Evolutionary conservation across 2,797 vertebrate genomes (phyloP), one percentile per base, ranked within the genome.

Genomic region (Cygnus olor): DNA sequence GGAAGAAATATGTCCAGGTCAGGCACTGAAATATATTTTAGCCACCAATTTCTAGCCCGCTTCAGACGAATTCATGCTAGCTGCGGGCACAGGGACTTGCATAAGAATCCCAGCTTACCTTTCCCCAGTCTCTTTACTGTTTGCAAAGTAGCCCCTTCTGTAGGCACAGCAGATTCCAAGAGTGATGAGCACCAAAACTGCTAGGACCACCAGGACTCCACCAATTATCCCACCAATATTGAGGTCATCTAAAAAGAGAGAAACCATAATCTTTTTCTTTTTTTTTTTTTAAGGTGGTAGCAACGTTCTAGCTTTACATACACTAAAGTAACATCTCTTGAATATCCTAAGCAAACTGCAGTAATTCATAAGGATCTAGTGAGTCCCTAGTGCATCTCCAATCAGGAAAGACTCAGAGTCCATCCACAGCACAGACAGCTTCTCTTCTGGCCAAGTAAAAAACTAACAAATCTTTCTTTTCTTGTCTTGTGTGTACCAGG

Each of bases 221-320:
- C 99, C 98, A 32, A 99, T 98, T 88, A 99, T 99, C 79, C 99
- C 99, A 7, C 98, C 98, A 11, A 99, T 98, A 95, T 99, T 99
- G 53, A 99, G 97, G 81, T 99, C 99, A 98, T 99, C 99, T 99
- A 97, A 60, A 92, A 88, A 44, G 53, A 94, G 15, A 96, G 45
- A 84, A 65, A 47, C 27, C 53, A 11, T 61, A 72, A 30, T 10
- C 38, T 1, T 14, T 24, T 36, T 87, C 70, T 66, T 51, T 81
- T 30, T n/a, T n/a, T 36, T 87, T 70, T 66, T 51, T 81, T 30
- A 58, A 76, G 74, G 60, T 56, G 84, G 70, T 28, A 69, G 38
- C 30, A 14, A 42, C 63, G 19, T 49, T 63, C 47, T 28, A 84
- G 66, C 53, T 72, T 64, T 65, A 44, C 40, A 12, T 13, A 36